Evolutionary conservation across 2,888 invertebrate species (phyloP).

Genomic region (Electrophaes corylata): DNA sequence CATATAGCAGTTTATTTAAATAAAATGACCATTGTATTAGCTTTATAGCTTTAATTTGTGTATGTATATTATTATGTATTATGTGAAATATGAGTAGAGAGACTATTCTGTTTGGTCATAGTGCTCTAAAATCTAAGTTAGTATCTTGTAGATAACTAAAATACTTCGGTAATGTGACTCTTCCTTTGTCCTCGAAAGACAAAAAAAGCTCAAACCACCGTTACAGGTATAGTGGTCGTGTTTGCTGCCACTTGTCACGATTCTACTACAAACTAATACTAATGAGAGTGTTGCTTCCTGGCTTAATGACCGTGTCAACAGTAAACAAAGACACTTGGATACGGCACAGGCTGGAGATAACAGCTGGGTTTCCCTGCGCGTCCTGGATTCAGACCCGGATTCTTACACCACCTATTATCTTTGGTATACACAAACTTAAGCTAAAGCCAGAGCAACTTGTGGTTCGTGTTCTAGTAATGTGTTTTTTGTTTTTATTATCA

Average conservation of each 20-base stretch:
- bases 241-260: conserved; percentile 46
- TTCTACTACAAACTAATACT: conserved; percentile 51
- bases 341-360: conserved; percentile 23
- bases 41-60: too few species aligned
- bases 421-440: too few species aligned
- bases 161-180: background rate
- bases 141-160: background rate
- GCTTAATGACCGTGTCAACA: conserved; percentile 53
- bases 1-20: too few species aligned
- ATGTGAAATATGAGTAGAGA: too few species aligned
- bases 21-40: too few species aligned
- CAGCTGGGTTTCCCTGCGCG: conserved; percentile 10
- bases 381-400: conserved; percentile 9
- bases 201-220: conserved; percentile 34
- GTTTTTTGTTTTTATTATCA: too few species aligned
- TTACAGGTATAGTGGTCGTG: conserved; percentile 42
- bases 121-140: background rate
- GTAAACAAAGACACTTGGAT: conserved; percentile 46
- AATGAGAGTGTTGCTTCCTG: conserved; percentile 53
- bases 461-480: too few species aligned
- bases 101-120: background rate
- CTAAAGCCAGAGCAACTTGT: too few species aligned
- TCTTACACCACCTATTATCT: too few species aligned
- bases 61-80: too few species aligned
- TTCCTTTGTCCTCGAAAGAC: conserved; percentile 11